Percentiles rank a stretch among this genome's conserved stretches.
Conservation (phyloP, 2,797 vertebrate genomes). For the Chaetodon trifasciatus region DNA sequence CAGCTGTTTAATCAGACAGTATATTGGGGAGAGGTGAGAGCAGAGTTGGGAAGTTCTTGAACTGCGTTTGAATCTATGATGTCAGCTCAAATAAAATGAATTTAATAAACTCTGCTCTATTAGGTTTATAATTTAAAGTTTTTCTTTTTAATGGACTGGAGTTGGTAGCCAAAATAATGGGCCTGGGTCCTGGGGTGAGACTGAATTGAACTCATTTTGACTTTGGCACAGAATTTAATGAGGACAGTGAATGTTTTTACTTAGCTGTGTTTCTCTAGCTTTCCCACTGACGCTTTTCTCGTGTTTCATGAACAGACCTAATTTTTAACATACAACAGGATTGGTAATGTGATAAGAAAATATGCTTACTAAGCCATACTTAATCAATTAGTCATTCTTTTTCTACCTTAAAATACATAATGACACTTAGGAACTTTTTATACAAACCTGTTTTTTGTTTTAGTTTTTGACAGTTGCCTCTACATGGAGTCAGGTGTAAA, state of each 20-base stretch:
- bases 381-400: background rate
- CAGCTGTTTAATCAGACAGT: background rate
- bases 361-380: background rate
- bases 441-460: background rate
- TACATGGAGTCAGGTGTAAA: background rate
- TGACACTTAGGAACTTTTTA: background rate
- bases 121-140: constrained; percentile 4
- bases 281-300: background rate
- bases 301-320: background rate
- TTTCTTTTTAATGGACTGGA: constrained; percentile 13
- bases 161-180: constrained; percentile 8
- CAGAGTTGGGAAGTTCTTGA: constrained; percentile 13
- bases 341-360: background rate
- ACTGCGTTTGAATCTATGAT: constrained; percentile 24
- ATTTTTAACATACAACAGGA: background rate
- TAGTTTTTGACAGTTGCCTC: background rate
- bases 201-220: constrained; percentile 9
- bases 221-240: constrained; percentile 11
- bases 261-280: background rate
- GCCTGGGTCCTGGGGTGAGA: background rate
- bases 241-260: constrained; percentile 30
- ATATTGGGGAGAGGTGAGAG: background rate
- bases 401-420: background rate
- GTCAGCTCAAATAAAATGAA: constrained; percentile 32
- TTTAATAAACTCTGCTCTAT: constrained; percentile 27